Conservation (phyloP, 1,140 invertebrate species). For the Akabosia matsudoensis region DNA sequence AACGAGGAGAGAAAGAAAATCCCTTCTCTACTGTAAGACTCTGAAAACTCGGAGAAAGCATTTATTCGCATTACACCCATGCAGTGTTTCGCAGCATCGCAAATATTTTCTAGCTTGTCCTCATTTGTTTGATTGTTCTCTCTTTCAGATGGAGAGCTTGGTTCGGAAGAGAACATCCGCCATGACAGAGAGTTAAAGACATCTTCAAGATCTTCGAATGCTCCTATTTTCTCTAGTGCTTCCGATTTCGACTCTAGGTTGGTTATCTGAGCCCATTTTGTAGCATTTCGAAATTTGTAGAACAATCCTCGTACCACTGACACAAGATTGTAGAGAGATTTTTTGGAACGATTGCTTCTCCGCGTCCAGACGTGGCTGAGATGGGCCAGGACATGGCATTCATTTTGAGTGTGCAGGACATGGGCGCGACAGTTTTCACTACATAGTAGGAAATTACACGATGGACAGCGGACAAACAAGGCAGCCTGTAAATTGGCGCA, state of each 20-base stretch:
- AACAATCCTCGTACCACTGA: slow-evolving; percentile 30
- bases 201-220: slow-evolving; percentile 20
- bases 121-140: background rate
- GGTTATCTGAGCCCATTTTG: slow-evolving; percentile 39
- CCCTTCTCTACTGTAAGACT: slow-evolving; percentile 50
- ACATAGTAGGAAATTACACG: slow-evolving; percentile 23
- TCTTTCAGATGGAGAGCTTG: background rate
- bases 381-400: slow-evolving; percentile 37
- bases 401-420: slow-evolving; percentile 23
- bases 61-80: slow-evolving; percentile 39
- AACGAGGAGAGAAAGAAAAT: slow-evolving; percentile 69
- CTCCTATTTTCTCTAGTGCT: slow-evolving; percentile 21
- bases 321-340: slow-evolving; percentile 30
- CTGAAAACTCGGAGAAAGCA: slow-evolving; percentile 36
- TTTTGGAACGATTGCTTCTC: background rate
- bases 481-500: background rate
- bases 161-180: slow-evolving; percentile 23
- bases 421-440: background rate
- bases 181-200: slow-evolving; percentile 26
- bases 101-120: slow-evolving; percentile 5
- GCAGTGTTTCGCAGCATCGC: slow-evolving; percentile 25
- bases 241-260: slow-evolving; percentile 35
- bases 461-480: background rate
- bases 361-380: background rate
- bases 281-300: background rate